Conservation (phyloP, 2,113 vertebrate species). For the Castor canadensis region DNA sequence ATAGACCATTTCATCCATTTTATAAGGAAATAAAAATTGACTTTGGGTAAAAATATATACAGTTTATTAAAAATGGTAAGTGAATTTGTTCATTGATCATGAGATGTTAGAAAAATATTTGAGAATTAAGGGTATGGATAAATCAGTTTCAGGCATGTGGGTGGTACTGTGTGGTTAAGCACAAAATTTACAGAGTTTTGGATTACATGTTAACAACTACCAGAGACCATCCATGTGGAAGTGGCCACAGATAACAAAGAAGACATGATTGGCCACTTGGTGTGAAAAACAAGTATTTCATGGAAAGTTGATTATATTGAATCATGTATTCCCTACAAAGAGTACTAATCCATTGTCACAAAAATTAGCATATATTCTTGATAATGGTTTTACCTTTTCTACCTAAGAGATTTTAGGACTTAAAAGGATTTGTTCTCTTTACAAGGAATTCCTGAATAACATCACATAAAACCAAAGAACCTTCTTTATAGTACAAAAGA, state of each 20-base stretch:
- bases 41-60: neutral
- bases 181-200: neutral
- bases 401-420: neutral
- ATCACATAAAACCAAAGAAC: neutral
- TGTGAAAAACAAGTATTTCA: neutral
- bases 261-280: neutral
- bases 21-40: neutral
- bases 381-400: neutral
- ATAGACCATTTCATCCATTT: neutral
- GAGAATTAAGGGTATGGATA: neutral
- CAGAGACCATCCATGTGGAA: neutral
- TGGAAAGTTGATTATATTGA: neutral
- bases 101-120: neutral
- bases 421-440: neutral
- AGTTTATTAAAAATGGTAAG: neutral
- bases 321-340: neutral
- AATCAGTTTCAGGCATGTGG: neutral
- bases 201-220: neutral
- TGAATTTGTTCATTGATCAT: neutral
- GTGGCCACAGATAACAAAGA: neutral
- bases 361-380: neutral
- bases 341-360: neutral
- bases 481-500: neutral
- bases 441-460: neutral
- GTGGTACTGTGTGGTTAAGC: neutral